These are phyloP conservation scores for Dromaius novaehollandiae DNA, from an alignment of 2,113 vertebrate genomes.

Conservation along the genomic window DNA sequence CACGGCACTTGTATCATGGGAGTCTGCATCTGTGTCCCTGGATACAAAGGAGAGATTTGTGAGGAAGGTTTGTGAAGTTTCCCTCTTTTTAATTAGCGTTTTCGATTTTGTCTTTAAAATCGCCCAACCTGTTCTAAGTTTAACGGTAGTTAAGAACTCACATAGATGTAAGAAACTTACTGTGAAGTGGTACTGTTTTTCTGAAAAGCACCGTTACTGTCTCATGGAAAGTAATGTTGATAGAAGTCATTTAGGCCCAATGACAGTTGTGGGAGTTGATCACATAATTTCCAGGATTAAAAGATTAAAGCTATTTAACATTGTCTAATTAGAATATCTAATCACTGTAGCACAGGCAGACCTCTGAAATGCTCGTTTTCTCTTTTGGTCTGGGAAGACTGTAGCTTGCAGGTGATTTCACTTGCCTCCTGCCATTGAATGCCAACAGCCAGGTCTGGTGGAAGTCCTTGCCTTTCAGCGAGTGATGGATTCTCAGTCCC, in stretches of 20 bases:
- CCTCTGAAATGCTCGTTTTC: not conserved
- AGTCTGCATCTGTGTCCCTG: constrained; percentile 90
- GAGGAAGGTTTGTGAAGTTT: constrained; percentile 86
- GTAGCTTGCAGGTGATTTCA: not conserved
- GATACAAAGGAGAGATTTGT: constrained; percentile 95
- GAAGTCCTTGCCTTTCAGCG: not conserved
- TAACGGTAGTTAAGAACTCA: not conserved
- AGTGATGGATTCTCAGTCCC: not conserved
- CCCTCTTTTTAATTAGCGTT: rapidly evolving
- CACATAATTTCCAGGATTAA: not conserved
- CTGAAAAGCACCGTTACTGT: not conserved
- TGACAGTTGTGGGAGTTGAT: not conserved
- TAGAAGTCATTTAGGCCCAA: not conserved
- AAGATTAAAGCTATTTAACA: not conserved
- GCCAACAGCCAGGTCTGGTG: not conserved
- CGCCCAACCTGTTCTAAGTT: not conserved
- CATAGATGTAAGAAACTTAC: not conserved
- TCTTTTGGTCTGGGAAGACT: not conserved
- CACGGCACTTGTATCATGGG: constrained; percentile 94
- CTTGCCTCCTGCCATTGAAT: not conserved
- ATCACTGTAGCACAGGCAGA: not conserved
- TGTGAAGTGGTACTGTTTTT: not conserved
- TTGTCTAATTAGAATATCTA: not conserved
- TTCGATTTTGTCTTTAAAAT: not conserved
- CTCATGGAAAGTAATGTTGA: not conserved